Evolutionary conservation across 2,888 invertebrate species (phyloP).

Genomic region (Agonopterix heracliana): DNA sequence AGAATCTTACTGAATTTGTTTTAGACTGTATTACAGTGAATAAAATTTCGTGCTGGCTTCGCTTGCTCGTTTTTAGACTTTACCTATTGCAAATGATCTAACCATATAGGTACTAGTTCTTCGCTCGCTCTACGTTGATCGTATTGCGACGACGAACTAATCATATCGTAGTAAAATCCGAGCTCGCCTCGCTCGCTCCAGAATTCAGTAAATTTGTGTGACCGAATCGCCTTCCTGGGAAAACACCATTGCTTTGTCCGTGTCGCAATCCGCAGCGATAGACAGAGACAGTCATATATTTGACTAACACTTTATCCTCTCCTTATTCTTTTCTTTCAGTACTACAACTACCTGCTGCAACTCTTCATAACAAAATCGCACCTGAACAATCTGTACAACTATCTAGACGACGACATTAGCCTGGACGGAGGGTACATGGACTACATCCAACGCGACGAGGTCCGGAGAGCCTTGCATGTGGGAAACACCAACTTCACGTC

Average conservation of each 20-base stretch:
- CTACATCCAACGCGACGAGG: slow-evolving; percentile 58
- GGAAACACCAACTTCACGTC: slow-evolving; percentile 70
- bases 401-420: slow-evolving; percentile 52
- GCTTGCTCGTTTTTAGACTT: neutral
- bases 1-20: too few species aligned
- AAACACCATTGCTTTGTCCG: too few species aligned
- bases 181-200: too few species aligned
- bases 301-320: too few species aligned
- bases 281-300: too few species aligned
- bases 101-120: neutral
- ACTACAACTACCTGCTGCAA: slow-evolving; percentile 53
- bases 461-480: slow-evolving; percentile 70
- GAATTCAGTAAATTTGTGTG: too few species aligned
- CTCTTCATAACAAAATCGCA: slow-evolving; percentile 61
- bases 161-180: too few species aligned
- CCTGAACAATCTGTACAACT: slow-evolving; percentile 68
- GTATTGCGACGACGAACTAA: too few species aligned
- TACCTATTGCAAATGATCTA: neutral
- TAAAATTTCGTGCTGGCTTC: neutral
- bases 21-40: too few species aligned
- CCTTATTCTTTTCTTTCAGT: slow-evolving; percentile 2
- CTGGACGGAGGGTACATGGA: slow-evolving; percentile 57
- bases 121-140: neutral
- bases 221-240: too few species aligned
- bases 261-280: too few species aligned